Percentiles rank a stretch among this genome's conserved stretches.
phyloP scores from a whole-genome alignment of 2,113 vertebrate genomes.

The Grantiella picta region DNA sequence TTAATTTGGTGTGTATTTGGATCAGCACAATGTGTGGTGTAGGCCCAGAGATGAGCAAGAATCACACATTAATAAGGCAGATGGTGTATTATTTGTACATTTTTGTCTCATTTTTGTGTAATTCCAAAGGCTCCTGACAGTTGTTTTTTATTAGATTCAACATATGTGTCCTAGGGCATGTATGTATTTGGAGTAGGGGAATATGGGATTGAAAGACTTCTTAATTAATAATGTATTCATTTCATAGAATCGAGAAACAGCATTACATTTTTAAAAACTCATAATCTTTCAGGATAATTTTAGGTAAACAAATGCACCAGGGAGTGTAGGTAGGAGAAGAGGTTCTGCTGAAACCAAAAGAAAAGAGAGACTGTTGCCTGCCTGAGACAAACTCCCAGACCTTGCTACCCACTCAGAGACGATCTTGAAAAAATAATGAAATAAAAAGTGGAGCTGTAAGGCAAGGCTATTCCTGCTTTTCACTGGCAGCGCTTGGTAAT shows the following conservation, averaged over 20 bases:
- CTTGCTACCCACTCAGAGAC: not conserved
- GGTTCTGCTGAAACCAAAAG: not conserved
- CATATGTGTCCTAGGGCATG: not conserved
- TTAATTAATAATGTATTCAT: not conserved
- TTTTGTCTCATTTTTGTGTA: not conserved
- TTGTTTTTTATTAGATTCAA: not conserved
- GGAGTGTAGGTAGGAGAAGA: not conserved
- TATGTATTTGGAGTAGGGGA: not conserved
- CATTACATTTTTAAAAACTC: not conserved
- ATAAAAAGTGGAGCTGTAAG: not conserved
- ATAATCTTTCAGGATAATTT: not conserved
- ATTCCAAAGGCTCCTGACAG: not conserved
- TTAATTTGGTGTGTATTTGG: not conserved
- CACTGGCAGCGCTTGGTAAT: not conserved
- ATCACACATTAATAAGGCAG: not conserved
- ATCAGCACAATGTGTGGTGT: not conserved
- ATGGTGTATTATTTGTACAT: not conserved
- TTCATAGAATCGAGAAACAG: not conserved
- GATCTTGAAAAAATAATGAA: constrained; percentile 17
- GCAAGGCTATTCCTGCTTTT: not conserved
- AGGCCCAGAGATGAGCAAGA: not conserved
- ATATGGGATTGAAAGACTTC: not conserved
- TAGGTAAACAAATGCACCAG: not conserved
- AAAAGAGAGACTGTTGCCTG: not conserved
- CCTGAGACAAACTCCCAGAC: not conserved